Evolutionary conservation across 1,140 invertebrate species (phyloP).

Genomic region (Drosophila tani): DNA sequence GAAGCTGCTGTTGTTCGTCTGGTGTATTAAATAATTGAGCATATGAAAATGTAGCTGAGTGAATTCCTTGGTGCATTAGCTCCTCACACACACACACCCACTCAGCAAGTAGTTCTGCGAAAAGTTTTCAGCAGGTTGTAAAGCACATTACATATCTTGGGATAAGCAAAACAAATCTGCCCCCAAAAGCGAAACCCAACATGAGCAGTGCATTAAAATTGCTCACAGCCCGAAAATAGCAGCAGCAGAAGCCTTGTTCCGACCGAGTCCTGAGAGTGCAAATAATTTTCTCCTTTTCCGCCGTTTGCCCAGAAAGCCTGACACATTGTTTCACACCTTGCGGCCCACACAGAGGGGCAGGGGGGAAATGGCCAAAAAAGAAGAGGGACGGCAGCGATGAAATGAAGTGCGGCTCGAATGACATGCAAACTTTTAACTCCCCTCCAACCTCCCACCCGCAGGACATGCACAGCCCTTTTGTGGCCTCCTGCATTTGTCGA

Average conservation of each 20-base stretch:
- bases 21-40: slow-evolving; percentile 74
- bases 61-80: slow-evolving; percentile 67
- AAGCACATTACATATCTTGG: slow-evolving; percentile 74
- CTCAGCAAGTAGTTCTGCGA: slow-evolving; percentile 24
- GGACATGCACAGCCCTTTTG: slow-evolving; percentile 26
- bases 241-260: slow-evolving; percentile 25
- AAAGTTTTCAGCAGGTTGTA: slow-evolving; percentile 74
- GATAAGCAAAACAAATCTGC: slow-evolving; percentile 78
- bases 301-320: slow-evolving; percentile 1
- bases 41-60: slow-evolving; percentile 72
- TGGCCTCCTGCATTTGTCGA: slow-evolving; percentile 44
- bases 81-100: slow-evolving; percentile 25
- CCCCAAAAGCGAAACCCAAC: slow-evolving; percentile 29
- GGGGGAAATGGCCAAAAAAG: slow-evolving; percentile 10
- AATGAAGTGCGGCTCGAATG: slow-evolving; percentile 76
- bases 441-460: slow-evolving; percentile 20
- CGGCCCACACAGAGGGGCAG: slow-evolving; percentile 18
- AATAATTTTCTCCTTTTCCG: slow-evolving; percentile 52
- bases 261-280: slow-evolving; percentile 37
- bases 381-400: slow-evolving; percentile 21
- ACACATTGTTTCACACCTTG: slow-evolving; percentile 74
- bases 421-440: slow-evolving; percentile 76
- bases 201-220: slow-evolving; percentile 63
- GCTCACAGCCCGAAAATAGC: slow-evolving; percentile 16
- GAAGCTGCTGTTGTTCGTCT: slow-evolving; percentile 45